These are phyloP conservation scores for Therioaphis trifolii DNA, from an alignment of 2,888 invertebrate species.

Conservation along the genomic window DNA sequence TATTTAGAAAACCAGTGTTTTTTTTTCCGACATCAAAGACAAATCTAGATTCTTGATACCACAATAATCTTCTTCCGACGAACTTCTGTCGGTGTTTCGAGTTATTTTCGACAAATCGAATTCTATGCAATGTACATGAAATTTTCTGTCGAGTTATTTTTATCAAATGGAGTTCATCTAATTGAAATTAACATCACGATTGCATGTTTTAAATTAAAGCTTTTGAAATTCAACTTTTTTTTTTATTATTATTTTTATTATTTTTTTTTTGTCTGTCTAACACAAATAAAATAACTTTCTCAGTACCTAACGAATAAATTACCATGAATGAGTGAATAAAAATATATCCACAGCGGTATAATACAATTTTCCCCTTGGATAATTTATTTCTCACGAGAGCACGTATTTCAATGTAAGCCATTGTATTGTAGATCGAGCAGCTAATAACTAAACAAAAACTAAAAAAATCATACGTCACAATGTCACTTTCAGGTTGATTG, in stretches of 20 bases:
- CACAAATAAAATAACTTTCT: neutral
- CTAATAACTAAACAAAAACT: neutral
- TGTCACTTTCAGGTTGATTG: neutral
- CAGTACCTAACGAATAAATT: neutral
- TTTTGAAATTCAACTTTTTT: neutral
- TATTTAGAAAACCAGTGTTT: no score
- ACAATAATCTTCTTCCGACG: no score
- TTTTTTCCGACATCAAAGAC: no score
- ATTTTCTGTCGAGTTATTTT: no score
- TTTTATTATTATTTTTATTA: no score
- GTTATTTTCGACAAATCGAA: no score
- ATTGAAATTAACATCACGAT: neutral
- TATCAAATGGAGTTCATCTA: neutral
- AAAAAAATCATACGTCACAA: neutral
- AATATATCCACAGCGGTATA: neutral
- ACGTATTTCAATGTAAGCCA: no score
- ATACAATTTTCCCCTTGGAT: neutral
- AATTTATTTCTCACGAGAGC: neutral
- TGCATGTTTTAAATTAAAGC: neutral
- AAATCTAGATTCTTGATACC: no score
- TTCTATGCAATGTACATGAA: no score
- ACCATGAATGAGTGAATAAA: constrained; percentile 4
- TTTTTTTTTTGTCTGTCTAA: no score
- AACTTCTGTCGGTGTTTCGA: no score
- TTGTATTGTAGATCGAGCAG: no score